Evolutionary conservation across 92 coral and sea anemone genomes (phyloP), one percentile per base, ranked within the genome.

Genomic region (Parazoanthus atlanticus): DNA sequence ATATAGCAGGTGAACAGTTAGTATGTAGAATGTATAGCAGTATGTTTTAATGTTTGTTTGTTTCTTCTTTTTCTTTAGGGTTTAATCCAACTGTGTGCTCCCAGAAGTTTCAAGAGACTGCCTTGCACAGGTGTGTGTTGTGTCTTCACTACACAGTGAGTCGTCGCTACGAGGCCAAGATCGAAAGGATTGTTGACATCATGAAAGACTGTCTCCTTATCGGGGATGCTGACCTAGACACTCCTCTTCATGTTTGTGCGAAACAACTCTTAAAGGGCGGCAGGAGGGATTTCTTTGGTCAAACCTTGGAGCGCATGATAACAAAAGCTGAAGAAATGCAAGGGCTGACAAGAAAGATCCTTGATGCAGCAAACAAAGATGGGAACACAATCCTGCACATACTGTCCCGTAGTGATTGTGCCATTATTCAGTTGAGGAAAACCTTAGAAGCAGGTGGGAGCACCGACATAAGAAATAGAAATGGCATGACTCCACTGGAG

Each of bases 211-310:
- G 98, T 38, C 89, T 96, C 33, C 33, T 76, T 6, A 76, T 96
- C 8, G 91, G 91, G n/a, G 94, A 96, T 75, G 76, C 88, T 8
- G 91, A 90, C 31, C 82, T 85, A 69, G 93, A 96, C 80, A 96
- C 96, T 0, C 98, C 97, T 2, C 94, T 96, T 30, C 97, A 92
- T 73, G 86, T 92, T 33, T 96, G 96, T 29, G 96, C 98, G 1
- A 86, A 85, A 29, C 89, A 81, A 49, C 91, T 96, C 47, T 29
- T 93, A 26, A 86, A 86, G 16, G 93, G 92, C 66, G 85, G 74
- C 66, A 90, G 82, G 65, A 76, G 80, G 4, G 86, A 87, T 36
- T 89, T 78, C 47, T 94, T 76, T 76, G 92, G 88, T 47, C 91
- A 91, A 10, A 88, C 90, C 49, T 32, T 96, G 3, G 85, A 86